phyloP scores from a whole-genome alignment of 2,113 vertebrate genomes.

The Catharus minimus region DNA sequence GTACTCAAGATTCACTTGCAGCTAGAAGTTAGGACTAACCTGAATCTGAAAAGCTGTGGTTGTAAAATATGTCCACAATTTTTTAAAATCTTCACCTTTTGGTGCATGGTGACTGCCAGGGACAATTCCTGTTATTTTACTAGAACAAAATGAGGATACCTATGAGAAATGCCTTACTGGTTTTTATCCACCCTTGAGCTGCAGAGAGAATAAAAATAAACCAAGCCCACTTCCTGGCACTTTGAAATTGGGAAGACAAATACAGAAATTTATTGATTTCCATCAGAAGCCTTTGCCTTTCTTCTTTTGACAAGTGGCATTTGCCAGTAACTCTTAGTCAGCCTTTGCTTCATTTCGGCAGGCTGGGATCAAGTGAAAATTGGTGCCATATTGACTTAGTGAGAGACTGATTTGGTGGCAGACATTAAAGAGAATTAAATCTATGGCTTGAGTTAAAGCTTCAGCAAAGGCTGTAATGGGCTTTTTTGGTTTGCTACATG shows the following conservation, averaged over 20 bases:
- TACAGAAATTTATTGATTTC: not conserved
- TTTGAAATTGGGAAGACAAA: not conserved
- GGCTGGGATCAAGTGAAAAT: not conserved
- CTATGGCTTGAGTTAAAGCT: not conserved
- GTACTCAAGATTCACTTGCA: not conserved
- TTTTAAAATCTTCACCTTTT: not conserved
- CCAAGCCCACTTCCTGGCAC: not conserved
- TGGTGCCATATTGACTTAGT: rapidly evolving
- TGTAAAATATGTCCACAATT: not conserved
- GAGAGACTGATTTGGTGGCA: not conserved
- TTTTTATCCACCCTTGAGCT: not conserved
- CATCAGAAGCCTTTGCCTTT: not conserved
- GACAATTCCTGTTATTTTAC: not conserved
- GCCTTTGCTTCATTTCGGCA: not conserved
- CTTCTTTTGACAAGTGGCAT: not conserved
- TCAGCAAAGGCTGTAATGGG: not conserved
- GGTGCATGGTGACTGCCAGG: not conserved
- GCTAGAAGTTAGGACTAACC: not conserved
- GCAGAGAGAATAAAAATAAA: not conserved
- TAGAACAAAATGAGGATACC: not conserved
- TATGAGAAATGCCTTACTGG: not conserved
- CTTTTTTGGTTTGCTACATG: not conserved
- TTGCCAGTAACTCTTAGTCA: not conserved
- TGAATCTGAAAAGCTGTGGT: not conserved
- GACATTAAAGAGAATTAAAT: not conserved